Evolutionary conservation across 2,888 invertebrate genomes (phyloP).

Genomic region (Coelinius sp.): DNA sequence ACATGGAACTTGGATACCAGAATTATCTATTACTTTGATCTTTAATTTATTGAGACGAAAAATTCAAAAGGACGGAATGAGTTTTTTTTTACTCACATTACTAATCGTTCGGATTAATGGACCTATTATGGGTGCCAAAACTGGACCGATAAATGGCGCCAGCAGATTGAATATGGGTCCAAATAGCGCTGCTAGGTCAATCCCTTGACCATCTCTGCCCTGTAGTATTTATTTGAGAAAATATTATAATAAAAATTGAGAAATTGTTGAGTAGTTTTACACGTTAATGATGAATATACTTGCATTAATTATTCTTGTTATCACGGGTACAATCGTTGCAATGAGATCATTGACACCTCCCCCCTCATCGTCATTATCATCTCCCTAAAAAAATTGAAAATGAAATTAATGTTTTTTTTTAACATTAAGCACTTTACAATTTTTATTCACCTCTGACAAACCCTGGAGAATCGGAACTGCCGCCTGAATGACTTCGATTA

Average conservation of each 20-base stretch:
- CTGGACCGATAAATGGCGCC: constrained; percentile 64
- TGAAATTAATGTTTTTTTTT: neutral
- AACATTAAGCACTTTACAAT: neutral
- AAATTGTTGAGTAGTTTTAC: neutral
- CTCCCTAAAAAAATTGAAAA: constrained; percentile 40
- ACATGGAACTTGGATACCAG: neutral
- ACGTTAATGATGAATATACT: neutral
- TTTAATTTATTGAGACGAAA: neutral
- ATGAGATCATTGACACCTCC: constrained; percentile 26
- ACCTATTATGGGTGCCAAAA: constrained; percentile 62
- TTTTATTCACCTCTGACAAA: constrained; percentile 60
- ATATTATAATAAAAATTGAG: neutral
- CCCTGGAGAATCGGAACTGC: constrained; percentile 63
- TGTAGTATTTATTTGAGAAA: constrained; percentile 44
- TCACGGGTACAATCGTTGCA: constrained; percentile 15
- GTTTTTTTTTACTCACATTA: constrained; percentile 51
- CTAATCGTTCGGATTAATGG: constrained; percentile 60
- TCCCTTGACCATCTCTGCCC: constrained; percentile 61
- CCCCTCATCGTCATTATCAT: constrained; percentile 42
- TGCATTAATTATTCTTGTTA: constrained; percentile 30
- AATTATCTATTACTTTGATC: neutral
- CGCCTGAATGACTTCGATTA: constrained; percentile 59
- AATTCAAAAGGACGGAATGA: neutral
- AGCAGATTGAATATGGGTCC: constrained; percentile 59
- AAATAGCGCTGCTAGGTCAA: constrained; percentile 61